Percentiles rank a stretch among this genome's conserved stretches.
These are phyloP conservation scores for Betta splendens DNA, from an alignment of 2,797 vertebrate genomes.

Conservation along the genomic window DNA sequence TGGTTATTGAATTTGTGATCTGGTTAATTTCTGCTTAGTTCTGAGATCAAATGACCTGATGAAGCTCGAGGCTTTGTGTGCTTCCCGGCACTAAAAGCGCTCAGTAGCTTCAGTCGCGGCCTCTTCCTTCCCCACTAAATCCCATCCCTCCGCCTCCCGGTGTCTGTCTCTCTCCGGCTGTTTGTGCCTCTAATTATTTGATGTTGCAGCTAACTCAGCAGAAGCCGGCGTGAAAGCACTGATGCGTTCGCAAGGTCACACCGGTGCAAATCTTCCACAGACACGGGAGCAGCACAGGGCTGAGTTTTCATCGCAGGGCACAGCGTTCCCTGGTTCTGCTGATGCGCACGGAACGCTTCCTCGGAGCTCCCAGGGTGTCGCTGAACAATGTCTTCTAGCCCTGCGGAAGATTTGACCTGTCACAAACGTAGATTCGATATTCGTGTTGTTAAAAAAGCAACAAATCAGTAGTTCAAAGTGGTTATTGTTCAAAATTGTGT, in stretches of 20 bases:
- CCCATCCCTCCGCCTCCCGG: constrained; percentile 40
- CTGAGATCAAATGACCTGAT: constrained; percentile 5
- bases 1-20: no score
- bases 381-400: constrained; percentile 19
- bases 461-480: no score
- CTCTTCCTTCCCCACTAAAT: constrained; percentile 15
- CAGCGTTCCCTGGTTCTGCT: constrained; percentile 36
- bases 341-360: constrained; percentile 35
- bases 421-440: no score
- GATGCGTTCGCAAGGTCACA: constrained; percentile 30
- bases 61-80: constrained; percentile 18
- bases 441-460: no score
- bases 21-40: background rate
- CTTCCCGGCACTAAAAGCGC: constrained; percentile 32
- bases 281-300: constrained; percentile 5
- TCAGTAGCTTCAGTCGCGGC: constrained; percentile 41
- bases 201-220: constrained; percentile 30
- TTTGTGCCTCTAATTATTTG: constrained; percentile 47
- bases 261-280: constrained; percentile 25
- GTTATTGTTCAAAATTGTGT: no score
- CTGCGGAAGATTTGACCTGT: no score
- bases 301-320: background rate
- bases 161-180: constrained; percentile 43
- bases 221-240: constrained; percentile 25
- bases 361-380: constrained; percentile 9